phyloP scores from a whole-genome alignment of 2,888 invertebrate genomes.

The Protonemura montana region DNA sequence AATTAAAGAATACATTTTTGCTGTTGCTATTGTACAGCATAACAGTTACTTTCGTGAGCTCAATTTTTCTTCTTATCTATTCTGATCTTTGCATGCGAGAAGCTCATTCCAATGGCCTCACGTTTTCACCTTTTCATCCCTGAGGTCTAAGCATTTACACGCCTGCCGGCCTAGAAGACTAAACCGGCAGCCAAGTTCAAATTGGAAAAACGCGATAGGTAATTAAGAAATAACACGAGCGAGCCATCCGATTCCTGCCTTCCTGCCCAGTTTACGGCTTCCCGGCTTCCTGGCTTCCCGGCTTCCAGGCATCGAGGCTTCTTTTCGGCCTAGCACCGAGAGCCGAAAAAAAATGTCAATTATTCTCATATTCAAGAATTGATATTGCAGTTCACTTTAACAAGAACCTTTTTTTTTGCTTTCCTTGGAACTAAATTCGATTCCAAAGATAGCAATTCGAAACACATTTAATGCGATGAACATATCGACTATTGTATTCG shows the following conservation, averaged over 20 bases:
- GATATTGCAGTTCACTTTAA: too few relatives aligned
- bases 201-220: constrained; percentile 9
- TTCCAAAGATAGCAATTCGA: too few relatives aligned
- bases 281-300: not conserved
- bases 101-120: constrained; percentile 21
- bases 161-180: not conserved
- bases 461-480: too few relatives aligned
- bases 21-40: constrained; percentile 12
- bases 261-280: not conserved
- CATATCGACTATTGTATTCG: too few relatives aligned
- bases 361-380: not conserved
- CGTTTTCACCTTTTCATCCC: constrained; percentile 9
- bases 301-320: not conserved
- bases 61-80: constrained; percentile 27
- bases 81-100: constrained; percentile 34
- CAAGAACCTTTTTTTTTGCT: too few relatives aligned
- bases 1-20: constrained; percentile 9
- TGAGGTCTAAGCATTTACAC: constrained; percentile 4
- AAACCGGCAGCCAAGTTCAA: not conserved
- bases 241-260: not conserved
- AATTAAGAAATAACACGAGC: constrained; percentile 12
- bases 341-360: not conserved
- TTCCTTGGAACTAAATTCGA: too few relatives aligned
- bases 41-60: constrained; percentile 10
- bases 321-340: not conserved